Evolutionary conservation across 2,113 vertebrate species (phyloP).

Genomic region (Numida meleagris): DNA sequence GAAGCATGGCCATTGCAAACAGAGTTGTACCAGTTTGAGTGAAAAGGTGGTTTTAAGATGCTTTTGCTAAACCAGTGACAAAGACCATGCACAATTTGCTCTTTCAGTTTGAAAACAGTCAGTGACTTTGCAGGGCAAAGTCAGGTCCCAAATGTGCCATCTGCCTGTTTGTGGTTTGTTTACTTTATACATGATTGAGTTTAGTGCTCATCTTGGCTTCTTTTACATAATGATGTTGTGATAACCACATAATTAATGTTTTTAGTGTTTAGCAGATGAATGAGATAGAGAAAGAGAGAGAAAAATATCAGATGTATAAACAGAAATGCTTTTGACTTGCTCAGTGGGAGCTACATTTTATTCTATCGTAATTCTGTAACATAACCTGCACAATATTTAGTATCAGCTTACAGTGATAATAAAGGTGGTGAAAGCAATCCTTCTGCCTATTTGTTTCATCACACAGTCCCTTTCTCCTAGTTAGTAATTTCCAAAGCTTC

Average conservation of each 20-base stretch:
- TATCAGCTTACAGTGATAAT: neutral
- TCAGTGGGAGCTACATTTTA: neutral
- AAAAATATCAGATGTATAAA: neutral
- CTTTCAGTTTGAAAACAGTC: slow-evolving; percentile 13
- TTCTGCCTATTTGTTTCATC: neutral
- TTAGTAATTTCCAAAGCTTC: neutral
- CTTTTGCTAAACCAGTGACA: neutral
- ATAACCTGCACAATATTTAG: neutral
- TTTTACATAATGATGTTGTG: slow-evolving; percentile 28
- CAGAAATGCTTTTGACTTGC: neutral
- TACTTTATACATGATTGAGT: slow-evolving; percentile 48
- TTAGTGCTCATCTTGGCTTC: neutral
- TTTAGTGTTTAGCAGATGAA: slow-evolving; percentile 1
- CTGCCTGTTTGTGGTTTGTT: slow-evolving; percentile 25
- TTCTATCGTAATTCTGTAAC: neutral
- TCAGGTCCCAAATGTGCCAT: slow-evolving; percentile 57
- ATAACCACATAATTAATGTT: slow-evolving; percentile 36
- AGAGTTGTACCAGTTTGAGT: neutral
- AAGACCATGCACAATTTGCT: neutral
- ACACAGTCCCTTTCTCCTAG: neutral
- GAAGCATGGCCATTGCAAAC: neutral
- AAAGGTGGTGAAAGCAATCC: neutral
- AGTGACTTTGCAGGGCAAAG: neutral
- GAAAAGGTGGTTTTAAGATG: neutral
- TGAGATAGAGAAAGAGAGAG: neutral